These are phyloP conservation scores for Thunnus thynnus DNA, from an alignment of 2,113 vertebrate genomes.

Conservation along the genomic window DNA sequence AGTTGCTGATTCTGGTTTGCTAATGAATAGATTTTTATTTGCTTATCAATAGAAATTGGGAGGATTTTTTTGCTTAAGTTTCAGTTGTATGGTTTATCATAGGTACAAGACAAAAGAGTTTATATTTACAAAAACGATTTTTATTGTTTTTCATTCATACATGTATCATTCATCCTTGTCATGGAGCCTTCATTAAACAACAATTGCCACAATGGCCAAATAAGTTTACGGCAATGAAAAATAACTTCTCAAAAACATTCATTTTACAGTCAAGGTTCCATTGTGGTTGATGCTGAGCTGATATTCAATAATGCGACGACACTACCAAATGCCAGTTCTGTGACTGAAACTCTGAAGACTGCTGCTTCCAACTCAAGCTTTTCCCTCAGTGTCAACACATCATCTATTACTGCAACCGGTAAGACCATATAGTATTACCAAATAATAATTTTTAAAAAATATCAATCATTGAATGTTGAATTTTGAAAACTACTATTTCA, in stretches of 20 bases:
- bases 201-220: not conserved
- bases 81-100: no score
- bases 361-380: not conserved
- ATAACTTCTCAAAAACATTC: not conserved
- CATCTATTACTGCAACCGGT: constrained; percentile 22
- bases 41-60: no score
- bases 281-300: constrained; percentile 33
- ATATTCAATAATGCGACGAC: not conserved
- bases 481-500: not conserved
- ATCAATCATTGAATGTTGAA: no score
- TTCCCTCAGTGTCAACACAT: constrained; percentile 15
- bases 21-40: no score
- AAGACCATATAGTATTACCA: not conserved
- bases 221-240: not conserved
- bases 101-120: no score
- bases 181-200: no score
- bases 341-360: not conserved
- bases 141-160: not conserved
- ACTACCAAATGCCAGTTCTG: constrained; percentile 13
- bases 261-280: not conserved
- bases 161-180: no score
- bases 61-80: no score
- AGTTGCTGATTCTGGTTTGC: no score
- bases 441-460: not conserved
- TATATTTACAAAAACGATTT: no score